These are phyloP conservation scores for Dryococelus australis DNA, from an alignment of 2,888 invertebrate genomes.

Conservation along the genomic window DNA sequence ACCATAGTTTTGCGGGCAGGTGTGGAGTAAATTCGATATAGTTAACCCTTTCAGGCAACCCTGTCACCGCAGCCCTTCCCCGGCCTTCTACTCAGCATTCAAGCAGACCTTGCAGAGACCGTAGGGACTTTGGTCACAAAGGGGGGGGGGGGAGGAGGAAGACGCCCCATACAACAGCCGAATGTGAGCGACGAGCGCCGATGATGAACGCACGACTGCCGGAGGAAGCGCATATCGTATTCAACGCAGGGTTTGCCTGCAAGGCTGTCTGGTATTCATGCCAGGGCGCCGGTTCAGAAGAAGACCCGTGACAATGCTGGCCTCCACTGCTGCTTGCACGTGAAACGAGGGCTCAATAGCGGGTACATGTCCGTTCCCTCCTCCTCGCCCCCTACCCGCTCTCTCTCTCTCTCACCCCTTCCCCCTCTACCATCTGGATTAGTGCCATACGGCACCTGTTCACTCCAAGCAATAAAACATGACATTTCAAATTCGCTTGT, in stretches of 20 bases:
- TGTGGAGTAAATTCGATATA: too few species aligned
- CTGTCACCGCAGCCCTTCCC: too few species aligned
- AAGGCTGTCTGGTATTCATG: constrained; percentile 2
- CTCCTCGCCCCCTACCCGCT: not conserved
- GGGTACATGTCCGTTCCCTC: not conserved
- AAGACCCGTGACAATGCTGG: not conserved
- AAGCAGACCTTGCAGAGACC: too few species aligned
- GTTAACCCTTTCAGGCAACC: too few species aligned
- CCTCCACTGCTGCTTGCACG: not conserved
- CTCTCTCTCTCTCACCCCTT: not conserved
- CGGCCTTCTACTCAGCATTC: too few species aligned
- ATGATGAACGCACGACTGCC: too few species aligned
- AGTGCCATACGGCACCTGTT: not conserved
- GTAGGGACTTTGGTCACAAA: too few species aligned
- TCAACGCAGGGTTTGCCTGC: not conserved
- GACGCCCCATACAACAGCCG: too few species aligned
- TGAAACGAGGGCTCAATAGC: not conserved
- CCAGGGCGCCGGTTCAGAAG: not conserved
- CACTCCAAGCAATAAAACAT: not conserved
- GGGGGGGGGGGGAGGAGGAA: too few species aligned
- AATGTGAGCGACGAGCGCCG: too few species aligned
- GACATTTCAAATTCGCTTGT: not conserved
- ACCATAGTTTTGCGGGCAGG: too few species aligned
- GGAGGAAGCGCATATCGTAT: too few species aligned
- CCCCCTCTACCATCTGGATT: not conserved